Conservation (phyloP, 2,888 invertebrate species). For the Acrobasis repandana region DNA sequence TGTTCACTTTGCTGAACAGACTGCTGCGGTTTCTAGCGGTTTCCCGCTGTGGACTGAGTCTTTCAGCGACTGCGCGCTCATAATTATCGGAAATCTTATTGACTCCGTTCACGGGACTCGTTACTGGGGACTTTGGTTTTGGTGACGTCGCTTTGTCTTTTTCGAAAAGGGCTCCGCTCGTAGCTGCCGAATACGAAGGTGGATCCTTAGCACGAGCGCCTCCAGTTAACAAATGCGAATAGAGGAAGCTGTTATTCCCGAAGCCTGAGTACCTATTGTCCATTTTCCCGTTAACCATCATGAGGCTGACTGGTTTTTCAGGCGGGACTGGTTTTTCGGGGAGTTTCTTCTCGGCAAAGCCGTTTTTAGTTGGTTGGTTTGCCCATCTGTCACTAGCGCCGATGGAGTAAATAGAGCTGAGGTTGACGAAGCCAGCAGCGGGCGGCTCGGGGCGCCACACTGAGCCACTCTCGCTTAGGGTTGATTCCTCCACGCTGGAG, state of each 20-base stretch:
- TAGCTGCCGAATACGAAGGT: constrained; percentile 68
- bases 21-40: constrained; percentile 64
- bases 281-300: constrained; percentile 77
- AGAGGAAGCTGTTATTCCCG: constrained; percentile 76
- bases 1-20: constrained; percentile 72
- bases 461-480: constrained; percentile 60
- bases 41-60: constrained; percentile 68
- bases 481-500: constrained; percentile 73
- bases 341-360: constrained; percentile 58
- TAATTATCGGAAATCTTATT: constrained; percentile 80
- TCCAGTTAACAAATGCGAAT: constrained; percentile 66
- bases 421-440: constrained; percentile 65
- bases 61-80: constrained; percentile 72
- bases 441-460: constrained; percentile 40
- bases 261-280: constrained; percentile 67
- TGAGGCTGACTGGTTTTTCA: constrained; percentile 74
- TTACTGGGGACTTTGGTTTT: constrained; percentile 52
- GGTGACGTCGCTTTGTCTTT: constrained; percentile 59
- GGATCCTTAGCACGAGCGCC: constrained; percentile 68
- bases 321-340: constrained; percentile 74
- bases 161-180: constrained; percentile 57
- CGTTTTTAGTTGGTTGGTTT: constrained; percentile 51
- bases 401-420: constrained; percentile 74
- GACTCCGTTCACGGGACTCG: constrained; percentile 69
- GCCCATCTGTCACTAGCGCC: constrained; percentile 60